phyloP scores from a whole-genome alignment of 2,888 invertebrate genomes.

The Volucella inflata region DNA sequence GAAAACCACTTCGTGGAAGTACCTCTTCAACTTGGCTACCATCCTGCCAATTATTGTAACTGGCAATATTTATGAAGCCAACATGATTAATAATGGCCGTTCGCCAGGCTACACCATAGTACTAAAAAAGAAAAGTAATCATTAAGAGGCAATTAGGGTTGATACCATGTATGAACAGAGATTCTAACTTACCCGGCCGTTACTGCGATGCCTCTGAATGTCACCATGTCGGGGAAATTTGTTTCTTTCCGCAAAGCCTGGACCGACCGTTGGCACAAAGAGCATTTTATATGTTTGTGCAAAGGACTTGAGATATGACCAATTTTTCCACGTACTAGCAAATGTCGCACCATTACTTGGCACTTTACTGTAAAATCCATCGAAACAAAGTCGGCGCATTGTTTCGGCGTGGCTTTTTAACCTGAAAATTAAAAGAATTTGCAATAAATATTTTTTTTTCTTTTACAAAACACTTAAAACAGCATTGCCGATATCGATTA shows the following conservation, averaged over 20 bases:
- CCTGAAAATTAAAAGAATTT: conserved; percentile 76
- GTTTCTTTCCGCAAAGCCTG: conserved; percentile 88
- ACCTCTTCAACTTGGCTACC: conserved; percentile 90
- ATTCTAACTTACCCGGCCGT: conserved; percentile 81
- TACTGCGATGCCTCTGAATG: conserved; percentile 82
- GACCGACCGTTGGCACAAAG: conserved; percentile 89
- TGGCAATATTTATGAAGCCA: conserved; percentile 87
- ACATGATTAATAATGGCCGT: conserved; percentile 86
- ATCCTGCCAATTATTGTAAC: conserved; percentile 91
- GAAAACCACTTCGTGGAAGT: conserved; percentile 81
- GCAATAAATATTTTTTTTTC: background rate
- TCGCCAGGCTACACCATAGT: conserved; percentile 87
- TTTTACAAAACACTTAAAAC: too few species aligned
- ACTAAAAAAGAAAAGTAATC: conserved; percentile 79
- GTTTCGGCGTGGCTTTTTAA: conserved; percentile 84
- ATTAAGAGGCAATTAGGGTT: too few species aligned
- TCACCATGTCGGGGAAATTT: conserved; percentile 83
- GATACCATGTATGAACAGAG: background rate
- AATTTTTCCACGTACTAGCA: conserved; percentile 87
- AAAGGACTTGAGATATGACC: conserved; percentile 85
- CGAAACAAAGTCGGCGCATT: conserved; percentile 85
- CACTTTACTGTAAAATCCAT: conserved; percentile 88
- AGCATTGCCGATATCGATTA: too few species aligned
- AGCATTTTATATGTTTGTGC: conserved; percentile 86
- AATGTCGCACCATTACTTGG: conserved; percentile 87